Evolutionary conservation across 2,113 vertebrate genomes (phyloP).

Genomic region (Phylloscopus trochiloides): DNA sequence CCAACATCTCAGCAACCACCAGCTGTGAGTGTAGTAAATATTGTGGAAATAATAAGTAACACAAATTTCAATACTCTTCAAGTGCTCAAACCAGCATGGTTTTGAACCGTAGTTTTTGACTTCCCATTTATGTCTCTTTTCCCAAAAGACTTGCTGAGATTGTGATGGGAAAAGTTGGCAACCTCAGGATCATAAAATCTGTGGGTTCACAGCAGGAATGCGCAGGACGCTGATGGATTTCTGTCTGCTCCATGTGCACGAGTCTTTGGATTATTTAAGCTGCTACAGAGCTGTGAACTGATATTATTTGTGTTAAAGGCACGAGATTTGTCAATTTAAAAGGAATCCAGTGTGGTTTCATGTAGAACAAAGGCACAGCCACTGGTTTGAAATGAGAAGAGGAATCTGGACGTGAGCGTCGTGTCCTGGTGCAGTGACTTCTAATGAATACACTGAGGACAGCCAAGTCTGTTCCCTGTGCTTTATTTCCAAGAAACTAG

Average conservation of each 20-base stretch:
- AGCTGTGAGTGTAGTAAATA: neutral
- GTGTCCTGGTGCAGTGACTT: neutral
- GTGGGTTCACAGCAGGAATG: neutral
- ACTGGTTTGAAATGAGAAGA: neutral
- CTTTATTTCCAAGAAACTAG: neutral
- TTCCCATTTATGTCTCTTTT: neutral
- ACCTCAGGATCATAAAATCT: neutral
- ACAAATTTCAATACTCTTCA: neutral
- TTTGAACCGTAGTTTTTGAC: neutral
- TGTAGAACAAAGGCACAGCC: neutral
- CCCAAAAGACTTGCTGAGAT: neutral
- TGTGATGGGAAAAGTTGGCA: neutral
- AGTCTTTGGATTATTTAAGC: neutral
- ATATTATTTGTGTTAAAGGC: neutral
- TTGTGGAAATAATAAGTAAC: neutral
- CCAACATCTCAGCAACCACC: neutral
- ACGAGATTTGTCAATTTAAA: neutral
- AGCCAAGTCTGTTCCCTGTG: neutral
- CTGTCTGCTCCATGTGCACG: neutral
- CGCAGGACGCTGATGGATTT: neutral
- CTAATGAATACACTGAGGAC: neutral
- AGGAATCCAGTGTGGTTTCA: neutral
- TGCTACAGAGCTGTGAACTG: neutral
- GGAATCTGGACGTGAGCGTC: neutral
- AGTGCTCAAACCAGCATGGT: neutral